Conservation (phyloP, 2,888 invertebrate genomes). For the Aphelenchoides bicaudatus region DNA sequence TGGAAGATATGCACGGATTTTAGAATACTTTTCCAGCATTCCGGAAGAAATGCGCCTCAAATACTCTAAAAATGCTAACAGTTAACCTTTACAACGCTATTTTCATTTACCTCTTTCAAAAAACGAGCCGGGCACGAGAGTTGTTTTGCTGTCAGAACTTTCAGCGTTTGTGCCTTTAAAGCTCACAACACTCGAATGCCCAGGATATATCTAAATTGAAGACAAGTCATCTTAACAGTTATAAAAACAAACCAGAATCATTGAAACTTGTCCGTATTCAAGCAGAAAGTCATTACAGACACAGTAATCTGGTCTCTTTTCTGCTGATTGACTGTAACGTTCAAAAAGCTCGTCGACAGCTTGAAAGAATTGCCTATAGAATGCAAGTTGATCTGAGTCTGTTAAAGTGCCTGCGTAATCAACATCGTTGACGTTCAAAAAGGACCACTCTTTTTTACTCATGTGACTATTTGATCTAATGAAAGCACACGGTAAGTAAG, state of each 20-base stretch:
- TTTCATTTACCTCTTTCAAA: slow-evolving; percentile 2
- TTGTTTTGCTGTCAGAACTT: background rate
- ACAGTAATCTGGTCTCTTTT: background rate
- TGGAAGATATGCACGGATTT: slow-evolving; percentile 1
- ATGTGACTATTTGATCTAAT: slow-evolving; percentile 1
- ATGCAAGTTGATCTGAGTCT: background rate
- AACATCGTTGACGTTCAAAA: background rate
- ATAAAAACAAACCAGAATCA: background rate
- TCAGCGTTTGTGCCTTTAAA: slow-evolving; percentile 1
- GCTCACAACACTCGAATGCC: background rate
- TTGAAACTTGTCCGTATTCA: slow-evolving; percentile 2
- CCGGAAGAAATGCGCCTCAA: background rate
- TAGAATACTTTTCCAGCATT: background rate
- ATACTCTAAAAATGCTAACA: slow-evolving; percentile 1
- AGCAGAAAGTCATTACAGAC: slow-evolving; percentile 11
- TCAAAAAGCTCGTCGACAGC: slow-evolving; percentile 7
- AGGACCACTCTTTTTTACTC: slow-evolving; percentile 1
- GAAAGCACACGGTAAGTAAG: slow-evolving; percentile 3
- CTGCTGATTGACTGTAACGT: background rate
- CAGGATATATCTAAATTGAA: slow-evolving; percentile 5
- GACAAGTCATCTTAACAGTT: background rate
- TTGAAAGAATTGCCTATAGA: slow-evolving; percentile 2
- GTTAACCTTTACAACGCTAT: background rate
- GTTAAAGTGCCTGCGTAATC: background rate
- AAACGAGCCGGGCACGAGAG: background rate